A percentile compares a stretch with the other conserved stretches of the same genome.
phyloP scores from a whole-genome alignment of 2,113 vertebrate genomes.

The Paratilapia polleni region DNA sequence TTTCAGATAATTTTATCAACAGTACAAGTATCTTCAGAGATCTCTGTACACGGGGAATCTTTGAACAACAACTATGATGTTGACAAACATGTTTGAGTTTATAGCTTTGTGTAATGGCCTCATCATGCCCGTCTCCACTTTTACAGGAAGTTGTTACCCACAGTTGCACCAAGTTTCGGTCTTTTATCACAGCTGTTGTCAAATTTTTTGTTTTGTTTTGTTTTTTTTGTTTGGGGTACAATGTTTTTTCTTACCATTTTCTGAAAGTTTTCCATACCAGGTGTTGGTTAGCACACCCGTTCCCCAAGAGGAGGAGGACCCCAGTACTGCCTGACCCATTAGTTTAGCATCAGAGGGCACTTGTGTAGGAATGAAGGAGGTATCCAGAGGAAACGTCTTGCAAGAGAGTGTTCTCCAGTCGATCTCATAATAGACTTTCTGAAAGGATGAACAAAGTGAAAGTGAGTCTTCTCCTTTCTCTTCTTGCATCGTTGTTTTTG shows the following conservation, averaged over 20 bases:
- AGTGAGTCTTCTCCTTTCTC: not conserved
- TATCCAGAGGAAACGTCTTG: constrained; percentile 29
- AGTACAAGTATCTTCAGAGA: too few relatives aligned
- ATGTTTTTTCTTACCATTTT: constrained; percentile 17
- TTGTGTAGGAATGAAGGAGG: constrained; percentile 27
- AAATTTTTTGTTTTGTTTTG: too few relatives aligned
- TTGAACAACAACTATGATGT: too few relatives aligned
- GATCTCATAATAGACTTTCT: constrained; percentile 56
- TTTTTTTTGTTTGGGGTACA: too few relatives aligned
- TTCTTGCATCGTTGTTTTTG: not conserved
- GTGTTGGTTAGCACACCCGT: constrained; percentile 57
- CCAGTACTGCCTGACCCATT: constrained; percentile 34
- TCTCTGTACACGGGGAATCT: too few relatives aligned
- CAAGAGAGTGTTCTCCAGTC: constrained; percentile 40
- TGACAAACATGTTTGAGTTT: too few relatives aligned
- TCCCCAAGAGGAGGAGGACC: constrained; percentile 58
- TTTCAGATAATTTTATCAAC: too few relatives aligned
- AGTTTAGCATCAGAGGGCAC: constrained; percentile 39
- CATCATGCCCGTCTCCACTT: too few relatives aligned
- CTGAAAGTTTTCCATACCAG: constrained; percentile 40
- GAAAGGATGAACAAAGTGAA: not conserved
- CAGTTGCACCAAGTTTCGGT: too few relatives aligned
- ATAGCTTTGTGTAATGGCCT: too few relatives aligned
- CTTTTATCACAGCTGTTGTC: too few relatives aligned
- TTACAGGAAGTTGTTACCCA: too few relatives aligned